Base-by-base conservation (phyloP, 2,113 vertebrate genomes). In the Trematomus loennbergii region DNA sequence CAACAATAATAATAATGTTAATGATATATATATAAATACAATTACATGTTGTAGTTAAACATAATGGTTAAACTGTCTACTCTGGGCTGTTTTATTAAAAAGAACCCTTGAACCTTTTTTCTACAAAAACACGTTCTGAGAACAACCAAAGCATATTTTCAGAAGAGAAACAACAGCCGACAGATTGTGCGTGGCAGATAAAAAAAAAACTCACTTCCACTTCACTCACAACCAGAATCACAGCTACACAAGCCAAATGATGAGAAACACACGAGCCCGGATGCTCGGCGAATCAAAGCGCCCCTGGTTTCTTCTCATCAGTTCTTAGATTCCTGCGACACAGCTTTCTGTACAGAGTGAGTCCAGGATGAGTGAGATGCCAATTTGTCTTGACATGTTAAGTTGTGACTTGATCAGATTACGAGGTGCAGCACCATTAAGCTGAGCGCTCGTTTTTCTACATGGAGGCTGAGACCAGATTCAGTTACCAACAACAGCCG, bases 301-400 rank as follows among this genome's bases (percentile, higher is more conserved):
- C n/a, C 4, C 45, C 18, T 82, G 22, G 0, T 81, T 82, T 46
- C 17, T 66, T 57, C 74, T 74, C 75, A 70, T 88, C 75, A 86
- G 78, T 70, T 88, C 88, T 89, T 82, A 9, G 54, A 40, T 88
- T 89, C 64, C 82, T 40, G 52, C 5, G 55, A 68, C 52, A 36
- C 72, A 70, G 33, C 72, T 72, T 86, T 86, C 83, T 86, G 88
- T 40, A 77, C 72, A 0, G 76, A 46, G 67, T 50, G 2, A 22
- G n/a, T 49, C n/a, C 2, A 22, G 61, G 74, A 69, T 15, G 16
- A 84, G 77, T 45, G 61, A 79, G 79, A 91, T 48, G 81, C 71
- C 83, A 68, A 92, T 90, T 66, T 79, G 83, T 89, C 91, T 77
- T 93, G 91, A 91, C 91, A 84, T 50, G 75, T 90, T 88, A 87